Conservation (phyloP, 2,888 invertebrate species). For the Limenitis camilla region DNA sequence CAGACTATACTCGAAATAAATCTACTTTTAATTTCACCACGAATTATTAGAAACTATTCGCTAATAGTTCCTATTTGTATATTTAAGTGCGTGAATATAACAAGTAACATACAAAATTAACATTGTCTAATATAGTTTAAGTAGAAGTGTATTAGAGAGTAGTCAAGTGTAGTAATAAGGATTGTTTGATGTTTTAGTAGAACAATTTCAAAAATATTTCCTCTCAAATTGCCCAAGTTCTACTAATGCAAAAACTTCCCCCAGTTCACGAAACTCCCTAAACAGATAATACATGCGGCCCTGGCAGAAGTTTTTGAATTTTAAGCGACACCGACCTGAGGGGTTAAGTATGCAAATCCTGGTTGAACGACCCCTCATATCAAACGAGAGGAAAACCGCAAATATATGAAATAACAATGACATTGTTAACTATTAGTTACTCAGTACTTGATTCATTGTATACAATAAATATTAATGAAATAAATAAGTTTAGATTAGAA, state of each 20-base stretch:
- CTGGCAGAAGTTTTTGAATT: constrained; percentile 18
- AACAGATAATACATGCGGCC: too few species aligned
- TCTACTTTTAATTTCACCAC: too few species aligned
- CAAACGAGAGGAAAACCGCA: constrained; percentile 20
- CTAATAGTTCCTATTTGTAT: too few species aligned
- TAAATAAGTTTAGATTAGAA: neutral
- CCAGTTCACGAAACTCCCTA: neutral
- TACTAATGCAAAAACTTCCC: neutral
- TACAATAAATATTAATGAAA: neutral
- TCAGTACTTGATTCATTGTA: neutral
- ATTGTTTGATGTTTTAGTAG: neutral
- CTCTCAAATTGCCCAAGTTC: too few species aligned
- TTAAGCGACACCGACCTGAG: constrained; percentile 14
- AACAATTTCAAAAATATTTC: neutral
- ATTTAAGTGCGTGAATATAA: too few species aligned
- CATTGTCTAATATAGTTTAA: too few species aligned
- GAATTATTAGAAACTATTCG: too few species aligned
- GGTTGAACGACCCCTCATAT: constrained; percentile 19
- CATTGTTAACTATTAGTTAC: constrained; percentile 1
- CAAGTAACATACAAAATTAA: too few species aligned
- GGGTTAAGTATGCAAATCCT: constrained; percentile 23
- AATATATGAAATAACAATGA: constrained; percentile 16
- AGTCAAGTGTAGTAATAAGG: too few species aligned
- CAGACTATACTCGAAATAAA: too few species aligned
- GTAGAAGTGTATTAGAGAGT: too few species aligned